Conservation (phyloP, 2,888 invertebrate species). For the Amiota minor region DNA sequence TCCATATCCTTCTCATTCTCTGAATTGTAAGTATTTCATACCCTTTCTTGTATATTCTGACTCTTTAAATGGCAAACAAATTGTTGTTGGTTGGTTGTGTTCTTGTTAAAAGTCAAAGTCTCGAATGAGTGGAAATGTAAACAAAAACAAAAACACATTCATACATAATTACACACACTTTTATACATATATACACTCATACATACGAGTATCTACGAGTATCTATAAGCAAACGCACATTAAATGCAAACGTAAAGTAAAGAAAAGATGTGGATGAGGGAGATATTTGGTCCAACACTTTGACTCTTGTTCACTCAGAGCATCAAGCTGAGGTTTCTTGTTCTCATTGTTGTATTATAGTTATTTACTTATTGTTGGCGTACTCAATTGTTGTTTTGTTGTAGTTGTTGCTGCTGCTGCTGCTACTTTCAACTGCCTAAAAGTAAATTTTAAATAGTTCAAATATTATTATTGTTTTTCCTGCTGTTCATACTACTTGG, state of each 20-base stretch:
- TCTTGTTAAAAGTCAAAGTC: constrained; percentile 1
- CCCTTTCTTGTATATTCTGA: background rate
- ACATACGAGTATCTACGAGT: background rate
- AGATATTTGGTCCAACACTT: no score
- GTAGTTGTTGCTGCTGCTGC: constrained; percentile 24
- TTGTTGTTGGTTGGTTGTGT: background rate
- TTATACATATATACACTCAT: background rate
- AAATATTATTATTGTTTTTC: constrained; percentile 45
- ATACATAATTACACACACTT: constrained; percentile 10
- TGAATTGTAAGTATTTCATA: no score
- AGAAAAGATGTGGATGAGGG: no score
- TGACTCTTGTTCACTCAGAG: no score
- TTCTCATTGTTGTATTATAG: no score
- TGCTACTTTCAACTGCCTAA: constrained; percentile 45
- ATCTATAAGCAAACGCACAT: background rate
- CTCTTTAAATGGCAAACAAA: background rate
- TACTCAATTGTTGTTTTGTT: constrained; percentile 35
- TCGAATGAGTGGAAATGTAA: constrained; percentile 19
- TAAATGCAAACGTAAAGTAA: constrained; percentile 6
- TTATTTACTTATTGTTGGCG: constrained; percentile 2
- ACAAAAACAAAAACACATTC: constrained; percentile 9
- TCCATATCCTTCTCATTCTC: no score
- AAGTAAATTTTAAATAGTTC: constrained; percentile 59
- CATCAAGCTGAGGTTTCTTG: no score
- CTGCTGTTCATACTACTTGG: no score